Base-by-base conservation (phyloP, 2,888 invertebrate genomes). In the Cephus pulcher region DNA sequence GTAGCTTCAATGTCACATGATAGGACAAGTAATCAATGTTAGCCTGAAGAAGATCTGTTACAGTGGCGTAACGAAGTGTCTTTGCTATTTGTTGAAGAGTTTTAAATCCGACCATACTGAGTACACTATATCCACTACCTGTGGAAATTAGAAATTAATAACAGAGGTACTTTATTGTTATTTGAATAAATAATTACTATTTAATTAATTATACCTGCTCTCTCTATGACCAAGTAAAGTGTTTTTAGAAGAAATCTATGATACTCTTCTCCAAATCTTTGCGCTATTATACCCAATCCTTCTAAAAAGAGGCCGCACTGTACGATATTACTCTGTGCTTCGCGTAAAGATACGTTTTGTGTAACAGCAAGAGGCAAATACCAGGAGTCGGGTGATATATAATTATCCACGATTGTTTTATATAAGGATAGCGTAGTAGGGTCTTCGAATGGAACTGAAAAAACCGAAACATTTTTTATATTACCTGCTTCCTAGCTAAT, bases 21-120 rank as follows among this genome's bases (percentile, higher is more conserved):
- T 94, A 94, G 0, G 95, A 94, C 87, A 96, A 94, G 88, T 96
- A 97, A 90, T 96, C 96, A 0, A 95, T 94, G 88, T 96, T 96
- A 69, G 90, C 88, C 76, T 93, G 93, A 79, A 97, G 93, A 34
- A 97, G 93, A n/a, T 94, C 93, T 0, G 93, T 92, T 4, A 95
- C 93, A 77, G 92, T 90, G 0, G 86, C 82, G 88, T 94, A 93
- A 0, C 93, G 93, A 83, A 95, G 93, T 0, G 95, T 94, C 68
- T 85, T 79, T 12, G 95, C 93, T 35, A 96, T 93, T 77, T 93
- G 93, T 73, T 92, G 89, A 11, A 96, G 91, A 0, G 95, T 93
- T 82, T 92, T 92, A 76, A 94, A 90, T 0, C 96, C 96, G 0
- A 95, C 93, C 73, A 93, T 87, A 87, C 94, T 94, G 0, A 96